Percentiles rank a stretch among this genome's conserved stretches.
These are phyloP conservation scores for Drosophila macrothrix DNA, from an alignment of 2,888 invertebrate genomes.

Conservation along the genomic window DNA sequence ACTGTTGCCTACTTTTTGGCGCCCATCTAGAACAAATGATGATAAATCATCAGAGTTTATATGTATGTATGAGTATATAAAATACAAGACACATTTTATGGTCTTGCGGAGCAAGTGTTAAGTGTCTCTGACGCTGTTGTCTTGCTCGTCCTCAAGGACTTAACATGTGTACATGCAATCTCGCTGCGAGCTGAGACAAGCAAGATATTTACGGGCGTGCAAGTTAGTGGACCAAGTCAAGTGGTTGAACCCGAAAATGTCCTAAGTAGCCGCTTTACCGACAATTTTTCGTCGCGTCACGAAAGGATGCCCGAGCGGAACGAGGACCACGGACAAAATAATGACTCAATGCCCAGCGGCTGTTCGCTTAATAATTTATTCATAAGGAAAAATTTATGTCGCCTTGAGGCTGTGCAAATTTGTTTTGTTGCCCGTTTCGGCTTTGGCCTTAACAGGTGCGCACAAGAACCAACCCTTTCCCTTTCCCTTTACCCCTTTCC, in stretches of 20 bases:
- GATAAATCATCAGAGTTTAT: constrained; percentile 37
- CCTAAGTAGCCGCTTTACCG: constrained; percentile 37
- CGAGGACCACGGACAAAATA: constrained; percentile 11
- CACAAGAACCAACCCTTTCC: constrained; percentile 15
- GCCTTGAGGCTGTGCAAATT: constrained; percentile 61
- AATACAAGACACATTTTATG: constrained; percentile 41
- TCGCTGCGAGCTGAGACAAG: constrained; percentile 16
- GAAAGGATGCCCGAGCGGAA: constrained; percentile 10
- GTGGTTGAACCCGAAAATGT: constrained; percentile 38
- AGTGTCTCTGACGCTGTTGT: constrained; percentile 32
- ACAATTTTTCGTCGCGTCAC: constrained; percentile 15
- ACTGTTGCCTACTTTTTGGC: constrained; percentile 24
- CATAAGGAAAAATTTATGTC: constrained; percentile 75
- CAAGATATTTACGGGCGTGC: constrained; percentile 30
- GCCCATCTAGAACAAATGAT: constrained; percentile 27
- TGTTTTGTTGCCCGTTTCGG: constrained; percentile 57
- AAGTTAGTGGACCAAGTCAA: constrained; percentile 45
- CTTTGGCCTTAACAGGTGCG: constrained; percentile 55
- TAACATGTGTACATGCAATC: constrained; percentile 38
- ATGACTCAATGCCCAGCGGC: constrained; percentile 39
- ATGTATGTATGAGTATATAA: constrained; percentile 5
- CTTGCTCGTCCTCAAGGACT: constrained; percentile 29
- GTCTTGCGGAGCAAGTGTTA: constrained; percentile 48
- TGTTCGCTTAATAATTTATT: constrained; percentile 72
- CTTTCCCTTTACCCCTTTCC: constrained; percentile 3